Percentiles rank a stretch among this genome's conserved stretches.
Conservation (phyloP, 2,797 vertebrate species). For the Myoxocephalus aenaeus region DNA sequence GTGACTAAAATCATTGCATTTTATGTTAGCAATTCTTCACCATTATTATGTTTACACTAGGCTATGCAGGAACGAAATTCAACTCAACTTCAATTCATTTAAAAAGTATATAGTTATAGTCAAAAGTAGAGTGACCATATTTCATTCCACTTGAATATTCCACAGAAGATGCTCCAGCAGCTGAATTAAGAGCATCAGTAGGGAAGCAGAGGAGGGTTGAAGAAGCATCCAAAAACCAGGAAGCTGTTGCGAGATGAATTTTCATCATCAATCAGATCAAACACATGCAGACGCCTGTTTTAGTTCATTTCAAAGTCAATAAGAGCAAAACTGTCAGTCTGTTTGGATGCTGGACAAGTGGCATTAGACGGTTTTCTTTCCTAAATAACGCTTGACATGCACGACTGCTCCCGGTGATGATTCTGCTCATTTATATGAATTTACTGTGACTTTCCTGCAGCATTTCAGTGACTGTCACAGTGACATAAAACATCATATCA, state of each 20-base stretch:
- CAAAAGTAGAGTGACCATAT: no score
- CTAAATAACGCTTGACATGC: background rate
- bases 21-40: background rate
- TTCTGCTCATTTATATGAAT: background rate
- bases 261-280: conserved; percentile 33
- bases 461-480: background rate
- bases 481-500: background rate
- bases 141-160: background rate
- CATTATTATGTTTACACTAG: background rate
- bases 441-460: background rate
- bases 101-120: background rate
- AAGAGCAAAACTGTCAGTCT: background rate
- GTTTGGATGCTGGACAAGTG: conserved; percentile 15
- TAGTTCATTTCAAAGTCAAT: background rate
- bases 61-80: background rate
- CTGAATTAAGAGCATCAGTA: background rate
- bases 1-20: background rate
- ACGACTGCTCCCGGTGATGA: background rate
- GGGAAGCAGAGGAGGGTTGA: background rate
- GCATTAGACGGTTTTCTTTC: background rate
- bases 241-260: conserved; percentile 3
- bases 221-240: background rate
- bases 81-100: background rate
- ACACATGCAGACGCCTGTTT: background rate
- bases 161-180: background rate